phyloP scores from a whole-genome alignment of 2,113 vertebrate genomes.

The Sinosuthora webbiana region DNA sequence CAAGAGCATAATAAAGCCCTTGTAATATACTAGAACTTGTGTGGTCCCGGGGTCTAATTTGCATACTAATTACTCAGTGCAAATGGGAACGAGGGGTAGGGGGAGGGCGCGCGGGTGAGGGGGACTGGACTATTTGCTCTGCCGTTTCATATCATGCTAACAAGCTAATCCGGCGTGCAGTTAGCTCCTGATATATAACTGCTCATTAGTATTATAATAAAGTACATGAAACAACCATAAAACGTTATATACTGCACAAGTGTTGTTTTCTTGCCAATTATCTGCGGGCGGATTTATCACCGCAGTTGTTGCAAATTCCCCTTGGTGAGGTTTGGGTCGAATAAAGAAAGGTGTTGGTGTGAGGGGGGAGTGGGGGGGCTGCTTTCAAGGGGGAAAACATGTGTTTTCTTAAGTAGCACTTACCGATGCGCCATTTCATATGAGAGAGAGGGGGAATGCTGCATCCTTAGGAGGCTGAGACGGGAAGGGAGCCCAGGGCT shows the following conservation, averaged over 20 bases:
- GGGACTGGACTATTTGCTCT: constrained; percentile 85
- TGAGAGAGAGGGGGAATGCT: constrained; percentile 65
- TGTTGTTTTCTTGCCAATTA: constrained; percentile 98
- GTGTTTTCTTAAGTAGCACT: constrained; percentile 84
- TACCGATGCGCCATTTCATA: constrained; percentile 78
- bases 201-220: constrained; percentile 98
- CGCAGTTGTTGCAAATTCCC: constrained; percentile 87
- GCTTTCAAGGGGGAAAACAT: constrained; percentile 86
- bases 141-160: constrained; percentile 90
- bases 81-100: constrained; percentile 85
- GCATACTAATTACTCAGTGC: constrained; percentile 99
- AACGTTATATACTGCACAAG: constrained; percentile 98
- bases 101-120: constrained; percentile 69
- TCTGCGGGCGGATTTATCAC: constrained; percentile 93
- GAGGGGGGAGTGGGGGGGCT: constrained; percentile 67
- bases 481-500: constrained; percentile 17
- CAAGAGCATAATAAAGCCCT: constrained; percentile 96
- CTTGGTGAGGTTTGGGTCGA: constrained; percentile 84
- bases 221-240: constrained; percentile 97
- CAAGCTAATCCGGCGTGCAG: constrained; percentile 90
- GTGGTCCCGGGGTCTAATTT: constrained; percentile 97
- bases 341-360: constrained; percentile 85
- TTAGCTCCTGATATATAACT: constrained; percentile 92
- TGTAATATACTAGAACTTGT: constrained; percentile 99
- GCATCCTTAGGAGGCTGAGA: constrained; percentile 66